Conservation (phyloP, 2,797 vertebrate genomes). For the Sebastes baramenuke region DNA sequence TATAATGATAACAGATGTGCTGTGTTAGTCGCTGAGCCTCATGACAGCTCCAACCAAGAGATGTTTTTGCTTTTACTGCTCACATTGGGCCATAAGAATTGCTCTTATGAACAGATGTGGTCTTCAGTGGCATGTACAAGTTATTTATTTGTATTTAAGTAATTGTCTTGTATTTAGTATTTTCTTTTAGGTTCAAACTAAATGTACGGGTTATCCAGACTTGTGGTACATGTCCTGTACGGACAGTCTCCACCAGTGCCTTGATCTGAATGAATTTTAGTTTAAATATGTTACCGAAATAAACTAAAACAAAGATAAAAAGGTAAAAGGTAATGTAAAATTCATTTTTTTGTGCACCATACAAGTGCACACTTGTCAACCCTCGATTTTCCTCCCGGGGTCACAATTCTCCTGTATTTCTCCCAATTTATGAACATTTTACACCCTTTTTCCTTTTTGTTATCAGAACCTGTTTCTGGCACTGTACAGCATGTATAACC, state of each 20-base stretch:
- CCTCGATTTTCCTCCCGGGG: neutral
- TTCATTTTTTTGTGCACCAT: neutral
- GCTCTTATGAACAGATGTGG: neutral
- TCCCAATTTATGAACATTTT: neutral
- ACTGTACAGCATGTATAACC: neutral
- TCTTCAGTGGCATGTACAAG: neutral
- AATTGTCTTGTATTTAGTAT: neutral
- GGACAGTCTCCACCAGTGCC: neutral
- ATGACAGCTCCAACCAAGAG: too few relatives aligned
- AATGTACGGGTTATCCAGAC: neutral
- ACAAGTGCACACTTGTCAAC: neutral
- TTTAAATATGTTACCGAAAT: neutral
- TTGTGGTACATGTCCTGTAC: neutral
- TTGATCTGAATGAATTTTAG: neutral
- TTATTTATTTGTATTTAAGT: neutral
- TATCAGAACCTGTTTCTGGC: neutral
- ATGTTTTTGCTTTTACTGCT: neutral
- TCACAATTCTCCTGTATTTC: too few relatives aligned
- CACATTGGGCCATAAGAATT: neutral
- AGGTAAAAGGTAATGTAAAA: neutral
- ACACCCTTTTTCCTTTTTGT: neutral
- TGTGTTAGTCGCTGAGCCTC: neutral
- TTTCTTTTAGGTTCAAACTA: neutral
- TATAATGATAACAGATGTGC: neutral
- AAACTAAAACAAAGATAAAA: neutral